phyloP scores from a whole-genome alignment of 2,113 vertebrate species.

The Nannospalax galili region DNA sequence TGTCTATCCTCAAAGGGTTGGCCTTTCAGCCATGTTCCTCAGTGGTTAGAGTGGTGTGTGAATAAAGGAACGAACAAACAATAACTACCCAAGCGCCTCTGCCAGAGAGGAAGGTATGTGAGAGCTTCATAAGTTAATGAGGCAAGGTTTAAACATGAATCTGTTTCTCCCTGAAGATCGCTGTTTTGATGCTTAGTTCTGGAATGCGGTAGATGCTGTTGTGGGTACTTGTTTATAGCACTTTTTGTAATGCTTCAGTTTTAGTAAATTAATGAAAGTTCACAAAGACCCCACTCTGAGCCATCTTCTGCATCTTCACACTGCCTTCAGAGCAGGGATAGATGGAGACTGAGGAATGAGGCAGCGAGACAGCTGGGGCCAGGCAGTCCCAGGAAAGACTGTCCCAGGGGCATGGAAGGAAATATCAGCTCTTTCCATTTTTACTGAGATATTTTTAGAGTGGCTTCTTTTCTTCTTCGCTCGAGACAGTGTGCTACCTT shows the following conservation, averaged over 20 bases:
- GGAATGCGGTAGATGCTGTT: conserved; percentile 6
- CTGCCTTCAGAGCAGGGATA: background rate
- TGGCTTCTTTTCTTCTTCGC: conserved; percentile 59
- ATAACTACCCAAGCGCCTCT: background rate
- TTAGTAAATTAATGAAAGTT: conserved; percentile 36
- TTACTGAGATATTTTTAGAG: conserved; percentile 72
- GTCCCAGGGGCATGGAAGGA: conserved; percentile 27
- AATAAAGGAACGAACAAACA: background rate
- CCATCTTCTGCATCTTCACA: background rate
- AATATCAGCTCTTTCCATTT: conserved; percentile 77
- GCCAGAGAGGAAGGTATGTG: background rate
- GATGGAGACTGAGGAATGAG: conserved; percentile 12
- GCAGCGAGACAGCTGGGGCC: conserved; percentile 23
- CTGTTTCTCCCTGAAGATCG: background rate
- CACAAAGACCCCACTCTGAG: background rate
- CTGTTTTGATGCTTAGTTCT: conserved; percentile 39
- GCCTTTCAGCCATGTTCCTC: background rate
- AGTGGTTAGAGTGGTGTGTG: background rate
- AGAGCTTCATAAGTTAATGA: background rate
- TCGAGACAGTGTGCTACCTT: conserved; percentile 40
- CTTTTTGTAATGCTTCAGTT: background rate
- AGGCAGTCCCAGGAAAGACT: background rate
- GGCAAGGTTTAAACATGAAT: background rate
- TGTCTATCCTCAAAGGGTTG: background rate
- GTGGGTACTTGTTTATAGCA: background rate